phyloP scores from a whole-genome alignment of 2,888 invertebrate genomes.

The Sialis fuliginosa region DNA sequence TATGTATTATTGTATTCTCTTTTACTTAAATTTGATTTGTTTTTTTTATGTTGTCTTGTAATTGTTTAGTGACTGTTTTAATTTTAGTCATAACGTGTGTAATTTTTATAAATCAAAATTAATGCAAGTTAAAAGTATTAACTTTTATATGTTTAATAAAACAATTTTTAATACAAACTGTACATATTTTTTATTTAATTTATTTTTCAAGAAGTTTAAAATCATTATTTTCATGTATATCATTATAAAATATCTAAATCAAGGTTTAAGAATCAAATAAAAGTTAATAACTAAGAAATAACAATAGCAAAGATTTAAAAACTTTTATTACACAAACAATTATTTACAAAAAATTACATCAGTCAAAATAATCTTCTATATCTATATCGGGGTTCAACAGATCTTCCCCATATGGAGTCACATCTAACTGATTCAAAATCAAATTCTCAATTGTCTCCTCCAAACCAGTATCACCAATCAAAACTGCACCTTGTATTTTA shows the following conservation, averaged over 20 bases:
- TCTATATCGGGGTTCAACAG: slow-evolving; percentile 90
- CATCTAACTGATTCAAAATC: slow-evolving; percentile 84
- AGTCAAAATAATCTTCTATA: slow-evolving; percentile 99
- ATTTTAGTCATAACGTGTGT: too few relatives aligned
- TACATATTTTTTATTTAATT: too few relatives aligned
- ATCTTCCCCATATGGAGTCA: slow-evolving; percentile 76
- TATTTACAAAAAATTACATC: slow-evolving; percentile 11
- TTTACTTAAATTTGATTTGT: too few relatives aligned
- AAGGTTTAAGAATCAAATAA: background rate
- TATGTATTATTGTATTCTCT: too few relatives aligned
- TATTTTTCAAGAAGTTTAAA: too few relatives aligned
- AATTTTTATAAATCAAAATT: too few relatives aligned
- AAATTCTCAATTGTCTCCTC: slow-evolving; percentile 98
- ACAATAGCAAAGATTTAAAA: background rate
- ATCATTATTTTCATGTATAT: too few relatives aligned
- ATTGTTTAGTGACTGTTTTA: too few relatives aligned
- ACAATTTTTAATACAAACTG: too few relatives aligned
- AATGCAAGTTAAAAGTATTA: too few relatives aligned
- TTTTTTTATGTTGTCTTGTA: too few relatives aligned
- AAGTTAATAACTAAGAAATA: background rate
- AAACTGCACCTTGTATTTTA: slow-evolving; percentile 76
- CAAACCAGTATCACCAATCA: slow-evolving; percentile 92
- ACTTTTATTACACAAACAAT: background rate
- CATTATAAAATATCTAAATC: background rate
- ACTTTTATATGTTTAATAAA: too few relatives aligned